phyloP scores from a whole-genome alignment of 2,797 vertebrate genomes.

The Ammospiza maritima region DNA sequence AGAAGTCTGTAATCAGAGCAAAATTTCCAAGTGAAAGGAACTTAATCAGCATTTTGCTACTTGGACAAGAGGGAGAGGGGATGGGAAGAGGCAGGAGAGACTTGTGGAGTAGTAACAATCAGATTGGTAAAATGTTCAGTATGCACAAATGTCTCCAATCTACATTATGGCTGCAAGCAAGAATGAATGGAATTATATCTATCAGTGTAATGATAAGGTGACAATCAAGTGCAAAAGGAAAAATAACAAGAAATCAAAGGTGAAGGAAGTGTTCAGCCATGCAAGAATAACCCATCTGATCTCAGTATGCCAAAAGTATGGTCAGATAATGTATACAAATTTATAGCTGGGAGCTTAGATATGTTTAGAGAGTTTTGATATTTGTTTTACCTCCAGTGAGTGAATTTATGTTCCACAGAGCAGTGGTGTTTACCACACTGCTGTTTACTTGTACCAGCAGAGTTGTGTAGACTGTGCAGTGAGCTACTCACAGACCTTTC shows the following conservation, averaged over 20 bases:
- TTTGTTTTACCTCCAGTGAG: background rate
- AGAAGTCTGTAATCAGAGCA: background rate
- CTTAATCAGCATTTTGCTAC: background rate
- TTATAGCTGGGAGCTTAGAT: background rate
- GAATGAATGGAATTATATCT: background rate
- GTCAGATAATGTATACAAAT: background rate
- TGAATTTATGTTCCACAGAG: background rate
- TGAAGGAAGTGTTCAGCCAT: background rate
- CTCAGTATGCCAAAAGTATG: background rate
- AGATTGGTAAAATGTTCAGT: background rate
- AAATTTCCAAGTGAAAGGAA: background rate
- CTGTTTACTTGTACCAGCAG: background rate
- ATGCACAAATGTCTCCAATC: background rate
- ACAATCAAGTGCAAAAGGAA: background rate
- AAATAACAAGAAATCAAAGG: background rate
- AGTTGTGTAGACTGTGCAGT: background rate
- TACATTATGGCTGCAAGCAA: background rate
- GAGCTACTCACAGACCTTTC: background rate
- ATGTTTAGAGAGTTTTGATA: background rate
- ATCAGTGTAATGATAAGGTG: background rate
- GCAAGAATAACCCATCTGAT: background rate
- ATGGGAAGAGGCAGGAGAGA: background rate
- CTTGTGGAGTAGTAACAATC: background rate
- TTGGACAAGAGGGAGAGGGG: background rate
- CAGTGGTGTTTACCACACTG: background rate